Base-by-base conservation (phyloP, 2,113 vertebrate genomes). In the Corythornis madagascariensis region DNA sequence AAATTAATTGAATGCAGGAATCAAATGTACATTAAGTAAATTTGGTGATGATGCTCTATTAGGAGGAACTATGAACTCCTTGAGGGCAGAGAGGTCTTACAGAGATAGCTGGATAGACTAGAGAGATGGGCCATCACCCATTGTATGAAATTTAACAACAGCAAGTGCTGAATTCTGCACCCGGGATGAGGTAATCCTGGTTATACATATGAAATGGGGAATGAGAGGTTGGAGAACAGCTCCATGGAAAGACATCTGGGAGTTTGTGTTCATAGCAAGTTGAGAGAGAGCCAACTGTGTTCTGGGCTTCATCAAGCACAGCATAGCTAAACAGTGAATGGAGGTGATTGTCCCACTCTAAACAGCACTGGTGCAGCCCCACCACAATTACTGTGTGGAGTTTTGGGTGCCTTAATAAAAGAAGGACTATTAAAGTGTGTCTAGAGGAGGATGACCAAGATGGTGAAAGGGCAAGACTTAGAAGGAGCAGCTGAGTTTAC, bases 221-320 rank as follows among this genome's bases (percentile, higher is more conserved):
- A 22, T 1, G 2, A 59, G 21, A 56, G 3, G 8, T 19, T 42
- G 20, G 29, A 56, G 8, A 52, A 22, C 22, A 85, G 14, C 8
- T 10, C 20, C 3, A 1, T 0, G 0, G 29, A 50, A 80, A 48
- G 21, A 59, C 11, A 42, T 25, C 5, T 66, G n/a, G n/a, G 8
- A 4, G 10, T 33, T 3, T 50, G 17, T 22, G 7, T 28, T 26
- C 22, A 77, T 29, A 10, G 20, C 4, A 55, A 47, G 20, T n/a
- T 55, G 40, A 60, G 38, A 38, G 38, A 38, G 22, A 22, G 11
- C 21, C 11, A 50, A 50, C 25, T 52, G 25, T 52, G 25, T 52
- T 8, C 50, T 52, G 50, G 24, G 50, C 8, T 52, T 24, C 50
- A 52, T 52, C 25, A 52, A 52, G 24, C 50, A 52, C 25, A 26